Evolutionary conservation across 2,797 vertebrate species (phyloP).

Genomic region (Silurus lanzhouensis): DNA sequence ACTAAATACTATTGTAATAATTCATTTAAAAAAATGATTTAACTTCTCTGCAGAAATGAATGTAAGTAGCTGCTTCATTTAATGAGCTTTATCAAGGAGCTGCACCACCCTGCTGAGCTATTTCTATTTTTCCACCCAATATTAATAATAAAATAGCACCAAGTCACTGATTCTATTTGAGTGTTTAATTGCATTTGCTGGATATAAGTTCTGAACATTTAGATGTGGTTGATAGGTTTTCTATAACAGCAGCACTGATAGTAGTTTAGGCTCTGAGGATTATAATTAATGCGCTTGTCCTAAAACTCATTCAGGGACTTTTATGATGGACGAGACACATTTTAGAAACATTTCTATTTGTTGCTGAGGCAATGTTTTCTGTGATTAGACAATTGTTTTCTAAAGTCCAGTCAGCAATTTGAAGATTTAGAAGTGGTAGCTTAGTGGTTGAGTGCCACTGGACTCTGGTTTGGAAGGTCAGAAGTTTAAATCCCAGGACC

Average conservation of each 20-base stretch:
- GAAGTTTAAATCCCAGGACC: no score
- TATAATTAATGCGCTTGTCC: background rate
- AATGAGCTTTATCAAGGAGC: slow-evolving; percentile 4
- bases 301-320: background rate
- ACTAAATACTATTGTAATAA: slow-evolving; percentile 5
- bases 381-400: background rate
- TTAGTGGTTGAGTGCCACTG: no score
- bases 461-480: no score
- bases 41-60: background rate
- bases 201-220: background rate
- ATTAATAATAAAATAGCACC: background rate
- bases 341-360: background rate
- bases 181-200: background rate
- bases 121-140: background rate
- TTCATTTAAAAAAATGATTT: background rate
- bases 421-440: no score
- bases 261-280: background rate
- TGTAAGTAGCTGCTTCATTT: slow-evolving; percentile 6
- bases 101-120: background rate
- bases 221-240: background rate
- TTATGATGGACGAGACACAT: background rate
- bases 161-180: slow-evolving; percentile 1
- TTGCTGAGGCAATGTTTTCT: background rate
- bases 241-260: background rate
- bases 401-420: no score